Base-by-base conservation (phyloP, 2,888 invertebrate genomes). In the Nineta flava region DNA sequence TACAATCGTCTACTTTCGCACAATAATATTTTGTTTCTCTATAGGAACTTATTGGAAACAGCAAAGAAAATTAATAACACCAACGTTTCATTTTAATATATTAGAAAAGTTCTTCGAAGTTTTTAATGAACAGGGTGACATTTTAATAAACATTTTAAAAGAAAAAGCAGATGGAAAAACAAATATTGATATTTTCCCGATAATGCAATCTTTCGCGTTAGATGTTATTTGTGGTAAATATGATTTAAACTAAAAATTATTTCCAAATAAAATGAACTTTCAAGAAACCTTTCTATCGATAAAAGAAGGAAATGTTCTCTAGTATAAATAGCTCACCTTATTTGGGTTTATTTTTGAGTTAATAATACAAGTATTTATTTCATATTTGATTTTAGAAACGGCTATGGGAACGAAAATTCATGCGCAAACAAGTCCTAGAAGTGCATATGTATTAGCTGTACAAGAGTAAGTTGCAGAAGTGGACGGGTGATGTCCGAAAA, bases 371-470 rank as follows among this genome's bases (percentile, higher is more conserved):
- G n/a, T 19, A 19, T 19, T 26, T 26, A n/a, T n/a, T n/a, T n/a
- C n/a, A n/a, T n/a, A n/a, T 26, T 26, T 5, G 7, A 12, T 38
- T 35, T 19, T 38, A 47, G 47, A 45, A 21, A 48, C 38, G 26
- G 72, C 73, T 7, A 75, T 75, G 73, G 73, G 90, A 1, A 75
- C 78, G 9, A 73, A 75, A 31, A 68, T 87, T 0, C 71, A 83
- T 60, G 85, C 87, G 0, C 87, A 88, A 62, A 68, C 69, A 6
- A 69, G 81, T 59, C 69, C 70, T 54, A 81, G 82, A 0, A 21
- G 13, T 21, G 74, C 77, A 55, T 90, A 87, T 61, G 83, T 87
- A 0, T 68, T 72, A 57, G 79, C 83, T n/a, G 80, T 87, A 31
- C 78, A 79, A 64, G 72, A 72, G 38, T 59, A 62, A 57, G 59